Evolutionary conservation across 2,797 vertebrate species (phyloP).

Genomic region (Anas acuta): DNA sequence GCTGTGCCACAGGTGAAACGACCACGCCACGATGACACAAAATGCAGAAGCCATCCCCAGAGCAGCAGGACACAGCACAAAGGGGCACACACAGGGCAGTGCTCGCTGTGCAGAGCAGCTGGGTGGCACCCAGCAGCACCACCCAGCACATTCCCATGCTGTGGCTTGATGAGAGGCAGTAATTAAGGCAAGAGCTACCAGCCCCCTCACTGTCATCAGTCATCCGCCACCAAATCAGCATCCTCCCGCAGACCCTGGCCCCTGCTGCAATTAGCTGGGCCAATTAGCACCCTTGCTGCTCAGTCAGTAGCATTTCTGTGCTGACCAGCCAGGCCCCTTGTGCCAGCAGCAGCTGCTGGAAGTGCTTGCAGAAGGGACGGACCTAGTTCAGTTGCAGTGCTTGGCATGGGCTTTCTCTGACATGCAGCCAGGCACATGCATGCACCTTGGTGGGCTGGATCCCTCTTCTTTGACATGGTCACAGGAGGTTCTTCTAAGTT

Average conservation of each 20-base stretch:
- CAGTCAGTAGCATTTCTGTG: neutral
- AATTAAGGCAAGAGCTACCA: neutral
- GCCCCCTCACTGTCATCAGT: neutral
- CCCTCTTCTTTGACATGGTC: neutral
- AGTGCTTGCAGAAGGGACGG: rapidly evolving
- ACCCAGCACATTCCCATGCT: rapidly evolving
- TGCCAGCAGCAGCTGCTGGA: neutral
- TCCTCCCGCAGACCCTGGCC: neutral
- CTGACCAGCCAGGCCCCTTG: rapidly evolving
- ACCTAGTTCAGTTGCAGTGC: neutral
- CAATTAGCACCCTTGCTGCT: neutral
- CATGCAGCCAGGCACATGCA: no score
- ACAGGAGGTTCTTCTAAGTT: no score
- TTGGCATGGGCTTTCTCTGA: neutral
- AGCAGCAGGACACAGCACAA: neutral
- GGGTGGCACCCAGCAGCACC: neutral
- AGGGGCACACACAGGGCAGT: neutral
- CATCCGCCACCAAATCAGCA: neutral
- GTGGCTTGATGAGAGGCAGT: neutral
- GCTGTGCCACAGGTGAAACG: neutral
- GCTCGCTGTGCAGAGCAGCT: neutral
- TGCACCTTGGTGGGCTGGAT: neutral
- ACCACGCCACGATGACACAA: no score
- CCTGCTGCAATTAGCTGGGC: neutral
- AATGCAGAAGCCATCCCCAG: no score